Evolutionary conservation across 2,797 vertebrate genomes (phyloP).

Genomic region (Bradypus variegatus): DNA sequence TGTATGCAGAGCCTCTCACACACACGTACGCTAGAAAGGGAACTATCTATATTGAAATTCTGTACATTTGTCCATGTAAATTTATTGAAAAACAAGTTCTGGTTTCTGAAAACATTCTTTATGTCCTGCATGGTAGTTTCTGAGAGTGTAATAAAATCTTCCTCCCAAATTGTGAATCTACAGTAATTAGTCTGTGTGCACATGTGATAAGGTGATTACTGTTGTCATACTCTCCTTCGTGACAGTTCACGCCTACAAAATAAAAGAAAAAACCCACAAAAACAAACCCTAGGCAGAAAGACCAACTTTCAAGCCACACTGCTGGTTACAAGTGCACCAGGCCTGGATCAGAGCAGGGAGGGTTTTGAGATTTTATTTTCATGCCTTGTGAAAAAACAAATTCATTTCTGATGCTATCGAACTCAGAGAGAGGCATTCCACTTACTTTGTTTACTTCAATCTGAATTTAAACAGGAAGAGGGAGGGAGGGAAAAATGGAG

Average conservation of each 20-base stretch:
- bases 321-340: neutral
- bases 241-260: neutral
- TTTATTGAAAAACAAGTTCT: neutral
- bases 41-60: neutral
- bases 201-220: rapidly evolving
- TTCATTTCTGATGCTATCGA: neutral
- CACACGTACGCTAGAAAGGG: neutral
- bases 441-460: neutral
- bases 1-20: neutral
- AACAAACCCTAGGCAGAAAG: neutral
- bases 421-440: neutral
- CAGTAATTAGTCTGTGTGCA: too few relatives aligned
- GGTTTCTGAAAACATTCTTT: neutral
- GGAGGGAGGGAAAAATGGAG: neutral
- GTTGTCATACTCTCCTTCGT: neutral
- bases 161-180: neutral
- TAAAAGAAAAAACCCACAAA: neutral
- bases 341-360: rapidly evolving
- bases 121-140: neutral
- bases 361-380: neutral
- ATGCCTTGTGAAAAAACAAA: neutral
- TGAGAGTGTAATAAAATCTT: neutral
- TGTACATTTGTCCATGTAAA: neutral
- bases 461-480: neutral
- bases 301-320: neutral